These are phyloP conservation scores for Psix sp. DNA, from an alignment of 1,140 invertebrate species.

Conservation along the genomic window DNA sequence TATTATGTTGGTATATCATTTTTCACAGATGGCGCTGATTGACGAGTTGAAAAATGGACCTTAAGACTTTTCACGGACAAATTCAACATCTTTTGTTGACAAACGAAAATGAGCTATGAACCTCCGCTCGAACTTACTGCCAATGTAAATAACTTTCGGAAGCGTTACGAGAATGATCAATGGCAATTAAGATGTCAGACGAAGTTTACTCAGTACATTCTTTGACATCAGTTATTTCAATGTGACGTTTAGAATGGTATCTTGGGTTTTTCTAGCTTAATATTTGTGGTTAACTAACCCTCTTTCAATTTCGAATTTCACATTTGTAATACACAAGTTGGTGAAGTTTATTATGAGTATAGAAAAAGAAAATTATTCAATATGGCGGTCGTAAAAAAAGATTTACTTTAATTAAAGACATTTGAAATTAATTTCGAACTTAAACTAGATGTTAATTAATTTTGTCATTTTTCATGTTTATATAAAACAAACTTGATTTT, in stretches of 20 bases:
- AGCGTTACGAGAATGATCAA: constrained; percentile 1
- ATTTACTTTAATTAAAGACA: too few relatives aligned
- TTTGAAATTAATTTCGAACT: too few relatives aligned
- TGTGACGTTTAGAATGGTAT: not conserved
- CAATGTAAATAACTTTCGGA: constrained; percentile 16
- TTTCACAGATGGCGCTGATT: too few relatives aligned
- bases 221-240: constrained; percentile 1
- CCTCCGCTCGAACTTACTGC: constrained; percentile 4
- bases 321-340: too few relatives aligned
- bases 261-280: not conserved
- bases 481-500: too few relatives aligned
- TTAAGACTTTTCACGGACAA: not conserved
- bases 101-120: not conserved
- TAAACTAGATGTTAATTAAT: too few relatives aligned
- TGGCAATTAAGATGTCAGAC: constrained; percentile 18
- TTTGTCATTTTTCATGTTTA: too few relatives aligned
- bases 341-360: too few relatives aligned
- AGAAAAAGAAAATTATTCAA: too few relatives aligned
- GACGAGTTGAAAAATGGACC: not conserved
- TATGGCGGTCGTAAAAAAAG: too few relatives aligned
- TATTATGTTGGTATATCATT: not conserved
- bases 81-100: not conserved
- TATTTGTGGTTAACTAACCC: not conserved
- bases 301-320: too few relatives aligned
- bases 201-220: constrained; percentile 8